Conservation (phyloP, 2,113 vertebrate species). For the Nycticryphes semicollaris region DNA sequence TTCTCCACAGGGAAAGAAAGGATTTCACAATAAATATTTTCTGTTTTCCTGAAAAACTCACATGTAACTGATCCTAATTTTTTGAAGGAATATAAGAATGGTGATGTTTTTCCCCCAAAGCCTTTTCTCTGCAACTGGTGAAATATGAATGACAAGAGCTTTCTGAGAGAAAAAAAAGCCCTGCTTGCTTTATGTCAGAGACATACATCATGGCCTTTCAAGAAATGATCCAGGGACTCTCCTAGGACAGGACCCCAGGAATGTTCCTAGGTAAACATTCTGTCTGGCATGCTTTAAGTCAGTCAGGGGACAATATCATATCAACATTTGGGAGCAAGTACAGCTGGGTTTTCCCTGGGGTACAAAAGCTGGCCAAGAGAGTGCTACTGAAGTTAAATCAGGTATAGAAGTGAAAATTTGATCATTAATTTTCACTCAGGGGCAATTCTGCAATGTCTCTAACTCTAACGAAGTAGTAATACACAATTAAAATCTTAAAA, state of each 20-base stretch:
- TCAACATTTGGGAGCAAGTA: neutral
- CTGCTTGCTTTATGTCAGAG: neutral
- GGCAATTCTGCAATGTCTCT: neutral
- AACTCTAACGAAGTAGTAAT: neutral
- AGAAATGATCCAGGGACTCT: neutral
- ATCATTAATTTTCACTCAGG: neutral
- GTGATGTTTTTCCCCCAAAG: neutral
- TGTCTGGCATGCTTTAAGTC: neutral
- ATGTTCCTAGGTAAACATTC: neutral
- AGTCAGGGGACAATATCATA: neutral
- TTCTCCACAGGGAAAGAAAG: neutral
- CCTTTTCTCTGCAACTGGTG: neutral
- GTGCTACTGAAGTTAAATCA: neutral
- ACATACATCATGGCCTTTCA: neutral
- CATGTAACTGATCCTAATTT: constrained; percentile 1
- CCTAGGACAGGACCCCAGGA: neutral
- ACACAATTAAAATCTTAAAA: neutral
- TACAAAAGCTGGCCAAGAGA: neutral
- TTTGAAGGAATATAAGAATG: neutral
- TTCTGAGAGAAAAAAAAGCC: neutral
- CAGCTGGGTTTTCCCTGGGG: neutral
- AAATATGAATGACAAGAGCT: neutral
- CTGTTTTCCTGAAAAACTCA: neutral
- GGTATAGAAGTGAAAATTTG: neutral
- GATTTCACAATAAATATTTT: constrained; percentile 26